A percentile compares a stretch with the other conserved stretches of the same genome.
Evolutionary conservation across 2,888 invertebrate genomes (phyloP).

Genomic region (Drepanosiphum platanoidis): DNA sequence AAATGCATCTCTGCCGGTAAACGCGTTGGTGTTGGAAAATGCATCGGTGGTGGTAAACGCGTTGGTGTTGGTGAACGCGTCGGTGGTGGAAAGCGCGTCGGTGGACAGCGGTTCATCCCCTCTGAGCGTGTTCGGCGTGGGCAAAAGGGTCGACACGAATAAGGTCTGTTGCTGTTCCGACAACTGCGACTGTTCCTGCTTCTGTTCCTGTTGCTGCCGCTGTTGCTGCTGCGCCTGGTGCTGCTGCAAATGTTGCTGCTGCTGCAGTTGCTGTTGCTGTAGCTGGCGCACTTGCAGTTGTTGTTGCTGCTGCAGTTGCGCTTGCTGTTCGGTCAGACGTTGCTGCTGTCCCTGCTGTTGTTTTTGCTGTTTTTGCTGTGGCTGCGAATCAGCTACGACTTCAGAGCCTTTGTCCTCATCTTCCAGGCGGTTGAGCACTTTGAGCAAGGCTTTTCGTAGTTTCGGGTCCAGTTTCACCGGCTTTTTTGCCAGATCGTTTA

Average conservation of each 20-base stretch:
- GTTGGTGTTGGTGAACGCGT: background rate
- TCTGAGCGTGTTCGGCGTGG: background rate
- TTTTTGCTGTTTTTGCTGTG: background rate
- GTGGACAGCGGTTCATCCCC: background rate
- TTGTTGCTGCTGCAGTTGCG: background rate
- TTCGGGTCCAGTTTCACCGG: slow-evolving; percentile 77
- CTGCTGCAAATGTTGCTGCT: slow-evolving; percentile 62
- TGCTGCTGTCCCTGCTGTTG: slow-evolving; percentile 15
- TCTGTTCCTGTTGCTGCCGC: background rate
- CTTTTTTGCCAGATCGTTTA: slow-evolving; percentile 63
- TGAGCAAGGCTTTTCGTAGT: slow-evolving; percentile 78
- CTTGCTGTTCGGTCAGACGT: background rate
- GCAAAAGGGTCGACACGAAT: background rate
- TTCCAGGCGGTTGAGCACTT: slow-evolving; percentile 81
- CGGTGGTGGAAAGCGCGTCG: too few species aligned
- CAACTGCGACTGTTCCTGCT: background rate
- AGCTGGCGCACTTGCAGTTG: slow-evolving; percentile 70
- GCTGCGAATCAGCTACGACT: slow-evolving; percentile 36
- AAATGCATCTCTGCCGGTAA: too few species aligned
- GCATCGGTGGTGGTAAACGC: background rate
- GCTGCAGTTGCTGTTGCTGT: slow-evolving; percentile 65
- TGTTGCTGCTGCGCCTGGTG: background rate
- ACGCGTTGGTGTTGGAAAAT: too few species aligned
- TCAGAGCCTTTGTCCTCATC: slow-evolving; percentile 68
- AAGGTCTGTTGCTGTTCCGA: background rate